phyloP scores from a whole-genome alignment of 2,797 vertebrate species.

The Poeciliopsis turneri region DNA sequence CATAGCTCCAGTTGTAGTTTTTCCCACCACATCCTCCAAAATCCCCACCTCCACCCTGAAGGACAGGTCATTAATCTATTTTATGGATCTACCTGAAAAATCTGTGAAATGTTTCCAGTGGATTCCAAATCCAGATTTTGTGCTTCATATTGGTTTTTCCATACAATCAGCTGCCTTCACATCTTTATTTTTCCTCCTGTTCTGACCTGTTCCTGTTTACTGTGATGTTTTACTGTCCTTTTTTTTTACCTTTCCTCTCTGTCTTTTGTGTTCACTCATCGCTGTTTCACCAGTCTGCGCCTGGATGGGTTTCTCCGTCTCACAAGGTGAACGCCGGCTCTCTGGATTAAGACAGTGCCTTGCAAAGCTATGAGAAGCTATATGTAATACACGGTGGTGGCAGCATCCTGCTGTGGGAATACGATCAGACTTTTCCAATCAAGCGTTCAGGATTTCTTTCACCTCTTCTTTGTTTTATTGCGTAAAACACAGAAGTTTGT shows the following conservation, averaged over 20 bases:
- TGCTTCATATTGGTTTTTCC: constrained; percentile 48
- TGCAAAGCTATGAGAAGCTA: neutral
- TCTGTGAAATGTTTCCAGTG: constrained; percentile 29
- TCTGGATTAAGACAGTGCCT: constrained; percentile 30
- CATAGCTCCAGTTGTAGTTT: constrained; percentile 66
- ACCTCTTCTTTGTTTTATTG: neutral
- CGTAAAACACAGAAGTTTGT: neutral
- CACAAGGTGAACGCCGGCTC: constrained; percentile 87
- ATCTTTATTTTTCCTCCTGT: constrained; percentile 18
- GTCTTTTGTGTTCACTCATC: constrained; percentile 35
- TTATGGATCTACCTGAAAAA: constrained; percentile 67
- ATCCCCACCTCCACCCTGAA: constrained; percentile 30
- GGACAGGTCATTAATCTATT: constrained; percentile 47
- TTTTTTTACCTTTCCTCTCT: constrained; percentile 52
- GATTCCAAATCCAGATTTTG: constrained; percentile 22
- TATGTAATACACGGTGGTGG: neutral
- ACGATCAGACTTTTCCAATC: neutral
- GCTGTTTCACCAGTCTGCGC: constrained; percentile 85
- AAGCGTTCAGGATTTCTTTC: neutral
- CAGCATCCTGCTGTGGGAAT: neutral
- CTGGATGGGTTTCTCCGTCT: constrained; percentile 74
- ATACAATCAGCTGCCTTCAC: constrained; percentile 57
- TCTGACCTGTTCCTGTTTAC: constrained; percentile 24
- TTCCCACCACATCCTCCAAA: constrained; percentile 55
- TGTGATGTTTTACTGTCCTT: constrained; percentile 57